Percentiles rank a stretch among this genome's conserved stretches.
These are phyloP conservation scores for Endotricha flammealis DNA, from an alignment of 2,888 invertebrate species.

Conservation along the genomic window DNA sequence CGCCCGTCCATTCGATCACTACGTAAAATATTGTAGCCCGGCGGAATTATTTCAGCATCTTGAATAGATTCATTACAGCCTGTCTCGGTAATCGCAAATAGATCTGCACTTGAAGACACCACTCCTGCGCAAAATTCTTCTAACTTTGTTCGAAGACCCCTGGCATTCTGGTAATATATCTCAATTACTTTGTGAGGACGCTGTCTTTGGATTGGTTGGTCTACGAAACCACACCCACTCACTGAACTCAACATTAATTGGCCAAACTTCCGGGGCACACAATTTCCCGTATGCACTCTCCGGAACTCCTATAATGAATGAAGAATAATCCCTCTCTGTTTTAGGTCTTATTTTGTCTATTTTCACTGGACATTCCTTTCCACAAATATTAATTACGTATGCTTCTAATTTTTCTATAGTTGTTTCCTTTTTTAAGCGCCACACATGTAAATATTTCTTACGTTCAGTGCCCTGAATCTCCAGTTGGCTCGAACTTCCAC, in stretches of 20 bases:
- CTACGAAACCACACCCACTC: not conserved
- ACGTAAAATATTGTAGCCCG: not conserved
- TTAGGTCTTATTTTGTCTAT: too few relatives aligned
- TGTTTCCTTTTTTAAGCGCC: conserved; percentile 3
- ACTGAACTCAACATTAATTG: too few relatives aligned
- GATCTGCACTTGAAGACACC: not conserved
- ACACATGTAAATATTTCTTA: conserved; percentile 3
- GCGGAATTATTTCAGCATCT: conserved; percentile 1
- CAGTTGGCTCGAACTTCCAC: too few relatives aligned
- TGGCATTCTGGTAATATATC: conserved; percentile 6
- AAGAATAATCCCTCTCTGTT: too few relatives aligned
- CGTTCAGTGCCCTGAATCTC: too few relatives aligned
- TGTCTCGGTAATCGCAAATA: conserved; percentile 4
- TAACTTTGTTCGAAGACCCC: conserved; percentile 8
- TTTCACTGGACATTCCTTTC: too few relatives aligned
- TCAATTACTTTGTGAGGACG: not conserved
- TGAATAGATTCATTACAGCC: not conserved
- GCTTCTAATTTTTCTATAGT: too few relatives aligned
- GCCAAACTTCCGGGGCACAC: not conserved
- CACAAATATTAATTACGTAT: too few relatives aligned
- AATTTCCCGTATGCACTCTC: not conserved
- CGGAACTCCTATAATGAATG: too few relatives aligned
- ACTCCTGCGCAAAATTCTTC: not conserved
- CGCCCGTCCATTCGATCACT: not conserved
- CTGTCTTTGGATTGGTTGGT: not conserved